These are phyloP conservation scores for Oscarella lobularis DNA, from an alignment of 37 sponge, comb jelly and placozoan genomes.

Conservation along the genomic window DNA sequence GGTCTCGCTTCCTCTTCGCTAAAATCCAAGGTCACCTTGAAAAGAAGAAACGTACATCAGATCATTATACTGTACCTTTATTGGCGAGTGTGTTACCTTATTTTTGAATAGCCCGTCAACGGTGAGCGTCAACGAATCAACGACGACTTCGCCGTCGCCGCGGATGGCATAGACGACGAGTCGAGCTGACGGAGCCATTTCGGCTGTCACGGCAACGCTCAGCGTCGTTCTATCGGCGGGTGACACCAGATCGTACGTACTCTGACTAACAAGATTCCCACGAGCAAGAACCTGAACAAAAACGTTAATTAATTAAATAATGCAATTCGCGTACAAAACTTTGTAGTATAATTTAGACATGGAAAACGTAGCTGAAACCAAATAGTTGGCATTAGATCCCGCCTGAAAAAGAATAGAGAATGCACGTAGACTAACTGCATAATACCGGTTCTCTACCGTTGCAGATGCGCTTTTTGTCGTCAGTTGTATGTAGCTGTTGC, in stretches of 20 bases:
- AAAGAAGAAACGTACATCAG: no score
- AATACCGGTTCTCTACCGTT: neutral
- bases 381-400: neutral
- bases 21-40: neutral
- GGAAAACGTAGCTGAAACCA: neutral
- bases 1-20: neutral
- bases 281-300: neutral
- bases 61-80: neutral
- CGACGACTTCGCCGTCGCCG: slow-evolving; percentile 4
- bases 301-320: neutral
- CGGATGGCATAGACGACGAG: neutral
- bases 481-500: neutral
- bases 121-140: neutral
- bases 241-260: neutral
- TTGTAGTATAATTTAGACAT: neutral
- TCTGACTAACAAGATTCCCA: neutral
- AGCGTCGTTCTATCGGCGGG: neutral
- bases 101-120: neutral
- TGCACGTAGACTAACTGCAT: no score
- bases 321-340: neutral
- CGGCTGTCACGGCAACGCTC: neutral
- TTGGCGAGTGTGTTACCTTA: neutral
- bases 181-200: slow-evolving; percentile 13
- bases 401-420: neutral
- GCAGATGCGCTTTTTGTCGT: neutral